Base-by-base conservation (phyloP, 2,888 invertebrate genomes). In the Hoplodrina blanda region DNA sequence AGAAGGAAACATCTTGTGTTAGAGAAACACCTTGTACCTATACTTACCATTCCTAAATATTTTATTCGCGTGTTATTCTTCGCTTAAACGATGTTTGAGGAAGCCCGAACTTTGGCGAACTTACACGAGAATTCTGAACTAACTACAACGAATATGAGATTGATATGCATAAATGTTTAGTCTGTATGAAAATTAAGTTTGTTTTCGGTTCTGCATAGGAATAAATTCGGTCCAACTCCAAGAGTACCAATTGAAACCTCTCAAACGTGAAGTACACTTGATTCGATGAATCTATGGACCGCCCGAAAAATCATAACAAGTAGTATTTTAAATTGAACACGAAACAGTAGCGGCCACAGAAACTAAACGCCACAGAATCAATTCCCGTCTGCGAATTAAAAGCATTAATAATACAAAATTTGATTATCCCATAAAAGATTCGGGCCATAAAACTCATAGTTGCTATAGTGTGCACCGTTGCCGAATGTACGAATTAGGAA, bases 351-450 rank as follows among this genome's bases (percentile, higher is more conserved):
- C 50, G 76, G 59, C 78, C 72, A 19, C 81, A 73, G 66, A 62
- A 78, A 77, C 82, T 76, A 85, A 75, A 80, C 69, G 54, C 62
- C 70, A 70, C 66, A 84, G 89, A 93, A 94, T 93, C 94, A 92
- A 95, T 94, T 90, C 91, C 85, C 89, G 89, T 89, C 89, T 90
- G 85, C 89, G 92, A 93, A 93, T 92, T 91, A 92, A 91, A 90
- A 86, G 91, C 94, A 95, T 95, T 95, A 95, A 95, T 95, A 95
- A 92, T 93, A 94, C 94, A 95, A 95, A 95, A 95, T 96, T 96
- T 95, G 95, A 96, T 96, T 96, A 95, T 95, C 94, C 93, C 92
- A 94, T 96, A 95, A 96, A 96, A 95, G 95, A 95, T 92, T 94
- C 94, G 92, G 90, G 90, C 93, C 94, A 95, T 95, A 96, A 96